Percentiles rank a stretch among this genome's conserved stretches.
Evolutionary conservation across 2,797 vertebrate genomes (phyloP).

Genomic region (Mastacembelus armatus): DNA sequence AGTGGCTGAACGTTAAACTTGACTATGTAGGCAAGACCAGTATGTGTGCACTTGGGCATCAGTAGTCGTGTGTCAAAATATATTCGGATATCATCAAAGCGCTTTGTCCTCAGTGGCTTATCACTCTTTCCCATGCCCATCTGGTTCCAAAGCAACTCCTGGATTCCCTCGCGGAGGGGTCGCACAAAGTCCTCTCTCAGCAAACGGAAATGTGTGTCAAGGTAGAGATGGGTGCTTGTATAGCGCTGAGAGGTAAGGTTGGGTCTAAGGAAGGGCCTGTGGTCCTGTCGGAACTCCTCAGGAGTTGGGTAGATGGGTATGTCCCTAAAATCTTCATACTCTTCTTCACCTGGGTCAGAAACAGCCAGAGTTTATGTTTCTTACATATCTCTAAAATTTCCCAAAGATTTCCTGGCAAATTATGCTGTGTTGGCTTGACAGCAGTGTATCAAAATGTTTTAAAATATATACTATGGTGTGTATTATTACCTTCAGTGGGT

Average conservation of each 20-base stretch:
- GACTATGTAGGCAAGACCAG: constrained; percentile 88
- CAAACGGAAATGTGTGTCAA: constrained; percentile 95
- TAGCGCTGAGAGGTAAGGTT: constrained; percentile 88
- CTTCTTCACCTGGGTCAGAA: constrained; percentile 55
- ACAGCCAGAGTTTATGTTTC: not conserved
- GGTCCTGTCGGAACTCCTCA: constrained; percentile 86
- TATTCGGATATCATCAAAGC: constrained; percentile 91
- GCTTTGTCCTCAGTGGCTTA: constrained; percentile 75
- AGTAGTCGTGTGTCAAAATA: constrained; percentile 88
- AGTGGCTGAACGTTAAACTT: constrained; percentile 88
- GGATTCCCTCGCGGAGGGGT: constrained; percentile 92
- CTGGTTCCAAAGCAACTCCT: constrained; percentile 82
- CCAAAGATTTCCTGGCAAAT: not conserved
- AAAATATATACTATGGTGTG: constrained; percentile 46
- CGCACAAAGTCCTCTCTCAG: constrained; percentile 94
- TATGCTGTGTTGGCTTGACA: not conserved
- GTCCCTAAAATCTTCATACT: constrained; percentile 80
- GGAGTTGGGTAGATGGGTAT: constrained; percentile 90
- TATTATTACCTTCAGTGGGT: constrained; percentile 59
- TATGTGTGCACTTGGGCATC: constrained; percentile 83
- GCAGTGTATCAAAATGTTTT: not conserved
- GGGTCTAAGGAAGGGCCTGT: constrained; percentile 89
- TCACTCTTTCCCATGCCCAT: constrained; percentile 52
- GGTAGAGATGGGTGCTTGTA: constrained; percentile 85
- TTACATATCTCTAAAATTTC: not conserved